Percentiles rank a stretch among this genome's conserved stretches.
Conservation (phyloP, 2,888 invertebrate species). For the Eupithecia subumbrata region DNA sequence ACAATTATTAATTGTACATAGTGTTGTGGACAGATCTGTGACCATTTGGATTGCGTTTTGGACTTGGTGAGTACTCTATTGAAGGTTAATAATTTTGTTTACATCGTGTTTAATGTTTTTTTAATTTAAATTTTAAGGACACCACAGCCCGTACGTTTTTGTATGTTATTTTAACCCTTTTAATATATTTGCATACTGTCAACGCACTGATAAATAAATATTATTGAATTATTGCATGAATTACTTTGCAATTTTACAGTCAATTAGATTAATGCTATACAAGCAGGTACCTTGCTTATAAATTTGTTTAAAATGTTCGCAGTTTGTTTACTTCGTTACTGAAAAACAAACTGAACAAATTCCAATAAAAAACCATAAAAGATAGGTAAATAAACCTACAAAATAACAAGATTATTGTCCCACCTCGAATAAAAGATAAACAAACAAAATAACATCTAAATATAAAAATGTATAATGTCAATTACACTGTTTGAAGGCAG, state of each 20-base stretch:
- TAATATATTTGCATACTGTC: neutral
- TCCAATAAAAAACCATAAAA: neutral
- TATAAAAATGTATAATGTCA: neutral
- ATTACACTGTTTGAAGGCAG: neutral
- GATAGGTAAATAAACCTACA: neutral
- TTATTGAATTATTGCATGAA: neutral
- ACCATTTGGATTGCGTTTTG: conserved; percentile 81
- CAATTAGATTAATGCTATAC: neutral
- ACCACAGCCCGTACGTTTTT: neutral
- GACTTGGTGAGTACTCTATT: conserved; percentile 67
- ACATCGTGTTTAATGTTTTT: conserved; percentile 1
- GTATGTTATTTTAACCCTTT: neutral
- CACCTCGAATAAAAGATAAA: conserved; percentile 33
- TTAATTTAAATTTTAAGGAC: neutral
- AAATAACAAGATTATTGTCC: conserved; percentile 2
- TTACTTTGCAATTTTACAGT: conserved; percentile 1
- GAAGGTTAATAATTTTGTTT: conserved; percentile 16
- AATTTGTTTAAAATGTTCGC: neutral
- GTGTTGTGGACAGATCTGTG: conserved; percentile 72
- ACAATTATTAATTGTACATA: conserved; percentile 51
- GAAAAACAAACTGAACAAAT: conserved; percentile 13
- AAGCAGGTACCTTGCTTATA: neutral
- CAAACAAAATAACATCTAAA: neutral
- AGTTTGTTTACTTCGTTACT: neutral
- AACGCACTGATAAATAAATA: conserved; percentile 3